Percentiles rank a stretch among this genome's conserved stretches.
Evolutionary conservation across 2,888 invertebrate genomes (phyloP).

Genomic region (Megamerina dolium): DNA sequence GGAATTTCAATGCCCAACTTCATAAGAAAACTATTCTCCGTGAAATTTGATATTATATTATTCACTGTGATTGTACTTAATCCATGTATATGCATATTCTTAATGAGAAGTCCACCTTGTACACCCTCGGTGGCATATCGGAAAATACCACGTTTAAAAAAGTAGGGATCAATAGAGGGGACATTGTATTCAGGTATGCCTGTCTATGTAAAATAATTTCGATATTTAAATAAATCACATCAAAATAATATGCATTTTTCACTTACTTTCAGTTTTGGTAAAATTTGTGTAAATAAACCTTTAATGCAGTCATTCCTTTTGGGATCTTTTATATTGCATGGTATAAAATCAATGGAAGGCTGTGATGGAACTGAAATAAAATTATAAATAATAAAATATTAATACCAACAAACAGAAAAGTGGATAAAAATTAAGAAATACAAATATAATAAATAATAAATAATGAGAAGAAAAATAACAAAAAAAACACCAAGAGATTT

Average conservation of each 20-base stretch:
- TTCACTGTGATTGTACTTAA: slow-evolving; percentile 53
- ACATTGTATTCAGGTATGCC: slow-evolving; percentile 36
- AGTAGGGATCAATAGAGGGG: slow-evolving; percentile 40
- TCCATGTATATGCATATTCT: slow-evolving; percentile 53
- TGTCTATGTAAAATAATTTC: slow-evolving; percentile 20
- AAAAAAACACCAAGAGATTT: too few relatives aligned
- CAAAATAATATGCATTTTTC: not conserved
- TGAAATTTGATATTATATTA: slow-evolving; percentile 54
- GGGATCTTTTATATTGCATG: slow-evolving; percentile 55
- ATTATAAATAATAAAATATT: too few relatives aligned
- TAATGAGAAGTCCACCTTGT: slow-evolving; percentile 41
- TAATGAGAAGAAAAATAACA: too few relatives aligned
- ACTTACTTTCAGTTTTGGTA: slow-evolving; percentile 42
- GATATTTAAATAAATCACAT: not conserved
- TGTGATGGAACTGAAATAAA: slow-evolving; percentile 20
- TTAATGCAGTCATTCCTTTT: slow-evolving; percentile 56
- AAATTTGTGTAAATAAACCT: slow-evolving; percentile 52
- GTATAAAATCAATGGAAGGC: slow-evolving; percentile 26
- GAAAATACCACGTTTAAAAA: slow-evolving; percentile 42
- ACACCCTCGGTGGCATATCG: slow-evolving; percentile 44
- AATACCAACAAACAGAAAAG: not conserved
- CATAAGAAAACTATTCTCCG: slow-evolving; percentile 55
- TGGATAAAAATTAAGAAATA: slow-evolving; percentile 12
- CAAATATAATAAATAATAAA: too few relatives aligned
- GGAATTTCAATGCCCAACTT: slow-evolving; percentile 59